Conservation (phyloP, 2,113 vertebrate species). For the Meleagris gallopavo region DNA sequence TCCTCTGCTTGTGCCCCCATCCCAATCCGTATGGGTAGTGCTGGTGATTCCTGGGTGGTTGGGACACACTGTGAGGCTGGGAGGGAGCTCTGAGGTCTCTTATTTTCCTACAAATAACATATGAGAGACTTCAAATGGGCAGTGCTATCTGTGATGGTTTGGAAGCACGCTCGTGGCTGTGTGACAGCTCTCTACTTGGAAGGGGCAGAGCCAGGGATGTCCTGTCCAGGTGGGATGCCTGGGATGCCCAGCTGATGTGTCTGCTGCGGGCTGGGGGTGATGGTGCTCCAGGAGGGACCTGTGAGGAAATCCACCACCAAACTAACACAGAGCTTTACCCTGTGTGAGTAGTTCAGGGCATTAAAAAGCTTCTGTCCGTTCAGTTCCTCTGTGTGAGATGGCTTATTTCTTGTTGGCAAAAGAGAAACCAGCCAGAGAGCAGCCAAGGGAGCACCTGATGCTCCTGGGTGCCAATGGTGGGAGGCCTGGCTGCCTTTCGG, state of each 20-base stretch:
- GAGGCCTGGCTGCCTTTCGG: neutral
- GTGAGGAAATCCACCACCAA: neutral
- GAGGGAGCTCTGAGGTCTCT: neutral
- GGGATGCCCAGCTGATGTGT: neutral
- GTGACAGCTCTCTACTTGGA: neutral
- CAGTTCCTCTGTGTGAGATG: neutral
- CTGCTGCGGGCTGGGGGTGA: neutral
- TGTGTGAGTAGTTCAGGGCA: accelerated
- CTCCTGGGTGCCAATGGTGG: neutral
- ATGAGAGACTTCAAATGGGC: neutral
- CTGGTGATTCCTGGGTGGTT: neutral
- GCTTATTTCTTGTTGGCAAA: neutral
- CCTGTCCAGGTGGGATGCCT: neutral
- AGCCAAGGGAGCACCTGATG: neutral
- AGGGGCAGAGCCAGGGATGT: neutral
- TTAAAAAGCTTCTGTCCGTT: neutral
- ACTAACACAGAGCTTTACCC: neutral
- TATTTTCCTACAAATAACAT: neutral
- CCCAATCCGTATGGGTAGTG: neutral
- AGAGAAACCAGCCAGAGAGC: neutral
- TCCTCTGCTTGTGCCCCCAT: neutral
- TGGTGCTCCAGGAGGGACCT: neutral
- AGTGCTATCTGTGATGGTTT: neutral
- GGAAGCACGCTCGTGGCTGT: neutral
- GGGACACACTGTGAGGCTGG: neutral